Percentiles rank a stretch among this genome's conserved stretches.
Evolutionary conservation across 2,888 invertebrate species (phyloP).

Genomic region (Agriopis marginaria): DNA sequence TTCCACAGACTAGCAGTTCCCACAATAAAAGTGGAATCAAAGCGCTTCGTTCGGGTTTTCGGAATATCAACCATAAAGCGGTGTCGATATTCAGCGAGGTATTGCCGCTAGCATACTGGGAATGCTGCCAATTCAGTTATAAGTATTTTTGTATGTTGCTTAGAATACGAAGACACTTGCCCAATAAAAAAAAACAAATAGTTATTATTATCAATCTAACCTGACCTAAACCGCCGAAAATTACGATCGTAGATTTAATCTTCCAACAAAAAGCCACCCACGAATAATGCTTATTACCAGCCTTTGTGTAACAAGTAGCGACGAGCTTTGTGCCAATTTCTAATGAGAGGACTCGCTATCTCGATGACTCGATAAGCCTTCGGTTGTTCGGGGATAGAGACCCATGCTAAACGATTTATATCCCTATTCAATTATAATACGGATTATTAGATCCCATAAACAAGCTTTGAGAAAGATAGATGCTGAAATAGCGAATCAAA

Average conservation of each 20-base stretch:
- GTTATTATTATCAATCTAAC: no score
- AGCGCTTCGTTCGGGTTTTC: no score
- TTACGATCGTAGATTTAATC: slow-evolving; percentile 16
- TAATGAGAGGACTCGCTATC: slow-evolving; percentile 49
- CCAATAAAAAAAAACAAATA: no score
- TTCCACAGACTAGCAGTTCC: no score
- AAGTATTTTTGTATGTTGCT: no score
- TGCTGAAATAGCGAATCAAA: slow-evolving; percentile 9
- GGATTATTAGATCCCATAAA: slow-evolving; percentile 42
- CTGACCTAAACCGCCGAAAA: not conserved
- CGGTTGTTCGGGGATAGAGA: slow-evolving; percentile 40
- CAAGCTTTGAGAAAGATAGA: slow-evolving; percentile 26
- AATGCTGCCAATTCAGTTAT: no score
- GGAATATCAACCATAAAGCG: no score
- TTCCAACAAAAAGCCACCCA: slow-evolving; percentile 22
- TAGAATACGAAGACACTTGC: no score
- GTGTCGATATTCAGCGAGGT: no score
- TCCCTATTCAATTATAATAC: slow-evolving; percentile 44
- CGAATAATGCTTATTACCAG: slow-evolving; percentile 19
- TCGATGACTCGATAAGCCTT: slow-evolving; percentile 47
- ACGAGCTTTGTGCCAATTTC: slow-evolving; percentile 25
- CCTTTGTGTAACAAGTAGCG: slow-evolving; percentile 23
- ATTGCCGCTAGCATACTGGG: no score
- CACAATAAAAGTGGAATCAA: no score
- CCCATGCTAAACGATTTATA: slow-evolving; percentile 51